Conservation (phyloP, 2,113 vertebrate genomes). For the Platanista minor region DNA sequence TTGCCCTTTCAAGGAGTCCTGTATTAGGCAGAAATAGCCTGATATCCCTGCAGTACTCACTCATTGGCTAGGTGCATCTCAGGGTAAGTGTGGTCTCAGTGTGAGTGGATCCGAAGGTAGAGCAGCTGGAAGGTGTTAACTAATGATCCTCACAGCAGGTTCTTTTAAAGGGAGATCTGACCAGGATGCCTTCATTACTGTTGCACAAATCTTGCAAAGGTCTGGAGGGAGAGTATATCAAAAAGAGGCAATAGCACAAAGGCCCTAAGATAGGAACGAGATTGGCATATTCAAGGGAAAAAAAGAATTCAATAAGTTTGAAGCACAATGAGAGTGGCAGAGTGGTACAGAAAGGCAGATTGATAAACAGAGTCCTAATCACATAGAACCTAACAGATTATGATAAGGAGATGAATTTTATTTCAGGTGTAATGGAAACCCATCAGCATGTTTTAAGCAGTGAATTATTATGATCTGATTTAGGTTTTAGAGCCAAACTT, state of each 20-base stretch:
- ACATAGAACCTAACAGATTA: not conserved
- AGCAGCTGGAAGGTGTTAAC: not conserved
- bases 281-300: not conserved
- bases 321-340: not conserved
- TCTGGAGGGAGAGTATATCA: not conserved
- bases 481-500: slow-evolving; percentile 39
- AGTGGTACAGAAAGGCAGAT: not conserved
- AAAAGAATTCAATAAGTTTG: not conserved
- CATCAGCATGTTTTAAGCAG: slow-evolving; percentile 7
- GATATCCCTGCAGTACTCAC: no score
- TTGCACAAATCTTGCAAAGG: not conserved
- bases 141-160: not conserved
- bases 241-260: not conserved
- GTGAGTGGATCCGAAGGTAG: not conserved
- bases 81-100: not conserved
- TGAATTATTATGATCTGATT: not conserved
- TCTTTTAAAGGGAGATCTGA: not conserved
- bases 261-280: not conserved
- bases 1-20: not conserved
- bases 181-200: not conserved
- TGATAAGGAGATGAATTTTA: not conserved
- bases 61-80: not conserved
- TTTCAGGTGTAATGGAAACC: slow-evolving; percentile 8
- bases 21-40: not conserved
- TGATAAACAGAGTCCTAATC: not conserved